Evolutionary conservation across 1,140 invertebrate genomes (phyloP).

Genomic region (Pachypsylla venusta): DNA sequence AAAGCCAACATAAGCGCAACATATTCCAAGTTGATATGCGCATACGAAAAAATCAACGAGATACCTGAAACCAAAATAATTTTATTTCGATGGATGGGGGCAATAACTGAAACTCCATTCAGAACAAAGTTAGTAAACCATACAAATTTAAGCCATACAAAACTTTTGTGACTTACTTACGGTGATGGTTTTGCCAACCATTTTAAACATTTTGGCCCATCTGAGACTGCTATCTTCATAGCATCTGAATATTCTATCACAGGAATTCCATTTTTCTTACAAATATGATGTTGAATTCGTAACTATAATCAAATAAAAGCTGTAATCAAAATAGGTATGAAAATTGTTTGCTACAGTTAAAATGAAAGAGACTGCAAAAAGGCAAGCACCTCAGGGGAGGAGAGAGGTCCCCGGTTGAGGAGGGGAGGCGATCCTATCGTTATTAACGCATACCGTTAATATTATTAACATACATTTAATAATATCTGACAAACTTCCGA

Average conservation of each 20-base stretch:
- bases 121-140: constrained; percentile 9
- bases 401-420: neutral
- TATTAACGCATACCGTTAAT: neutral
- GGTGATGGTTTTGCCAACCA: constrained; percentile 33
- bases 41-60: constrained; percentile 54
- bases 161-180: constrained; percentile 22
- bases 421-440: neutral
- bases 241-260: constrained; percentile 46
- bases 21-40: constrained; percentile 78
- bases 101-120: constrained; percentile 10
- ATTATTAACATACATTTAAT: neutral
- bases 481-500: neutral
- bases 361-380: neutral
- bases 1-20: constrained; percentile 78
- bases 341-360: neutral
- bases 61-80: constrained; percentile 28
- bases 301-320: constrained; percentile 27
- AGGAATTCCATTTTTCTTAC: constrained; percentile 37
- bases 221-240: constrained; percentile 43
- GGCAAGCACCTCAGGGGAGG: neutral
- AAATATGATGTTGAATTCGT: constrained; percentile 37
- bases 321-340: neutral
- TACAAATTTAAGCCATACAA: neutral
- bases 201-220: constrained; percentile 39
- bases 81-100: constrained; percentile 2